Conservation (phyloP, 2,113 vertebrate species). For the Thamnaconus septentrionalis region DNA sequence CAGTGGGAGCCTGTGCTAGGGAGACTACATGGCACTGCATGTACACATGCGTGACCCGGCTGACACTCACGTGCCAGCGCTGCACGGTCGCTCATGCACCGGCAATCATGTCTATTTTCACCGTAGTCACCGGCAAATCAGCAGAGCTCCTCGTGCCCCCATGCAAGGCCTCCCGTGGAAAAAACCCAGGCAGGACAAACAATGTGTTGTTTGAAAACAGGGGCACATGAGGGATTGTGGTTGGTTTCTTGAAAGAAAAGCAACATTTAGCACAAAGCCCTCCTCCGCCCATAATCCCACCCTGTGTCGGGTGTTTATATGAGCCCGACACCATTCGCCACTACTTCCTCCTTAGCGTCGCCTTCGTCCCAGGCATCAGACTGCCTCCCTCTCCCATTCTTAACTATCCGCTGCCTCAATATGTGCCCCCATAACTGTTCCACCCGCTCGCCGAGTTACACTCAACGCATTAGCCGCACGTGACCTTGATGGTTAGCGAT, state of each 20-base stretch:
- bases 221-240: slow-evolving; percentile 20
- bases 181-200: slow-evolving; percentile 36
- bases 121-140: slow-evolving; percentile 46
- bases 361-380: slow-evolving; percentile 24
- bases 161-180: slow-evolving; percentile 34
- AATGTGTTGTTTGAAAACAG: slow-evolving; percentile 9
- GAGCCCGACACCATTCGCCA: slow-evolving; percentile 23
- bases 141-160: slow-evolving; percentile 11
- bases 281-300: background rate
- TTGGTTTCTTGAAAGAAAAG: slow-evolving; percentile 19
- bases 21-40: slow-evolving; percentile 49
- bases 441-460: slow-evolving; percentile 61
- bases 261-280: slow-evolving; percentile 8
- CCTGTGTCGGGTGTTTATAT: slow-evolving; percentile 23
- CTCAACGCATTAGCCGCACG: slow-evolving; percentile 55
- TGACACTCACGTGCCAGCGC: slow-evolving; percentile 53
- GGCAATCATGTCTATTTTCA: slow-evolving; percentile 45
- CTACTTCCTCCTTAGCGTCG: slow-evolving; percentile 43
- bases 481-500: slow-evolving; percentile 74
- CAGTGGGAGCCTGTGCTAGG: slow-evolving; percentile 63
- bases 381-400: slow-evolving; percentile 23
- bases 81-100: slow-evolving; percentile 44
- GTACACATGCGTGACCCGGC: slow-evolving; percentile 64
- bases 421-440: slow-evolving; percentile 61
- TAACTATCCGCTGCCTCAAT: slow-evolving; percentile 42